Conservation (phyloP, 2,797 vertebrate species). For the Glossophaga mutica region DNA sequence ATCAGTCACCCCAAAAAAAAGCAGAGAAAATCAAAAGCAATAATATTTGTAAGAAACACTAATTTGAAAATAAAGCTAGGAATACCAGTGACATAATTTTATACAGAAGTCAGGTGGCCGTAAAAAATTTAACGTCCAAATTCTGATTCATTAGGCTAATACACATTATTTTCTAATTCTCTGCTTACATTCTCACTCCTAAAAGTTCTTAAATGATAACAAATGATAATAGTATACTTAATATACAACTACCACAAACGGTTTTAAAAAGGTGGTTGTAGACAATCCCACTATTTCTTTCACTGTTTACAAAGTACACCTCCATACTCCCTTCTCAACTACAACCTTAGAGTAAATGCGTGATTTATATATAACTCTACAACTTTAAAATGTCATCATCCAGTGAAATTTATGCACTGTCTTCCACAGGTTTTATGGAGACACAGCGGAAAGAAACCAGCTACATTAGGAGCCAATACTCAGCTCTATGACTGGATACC, state of each 20-base stretch:
- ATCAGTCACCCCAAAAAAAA: background rate
- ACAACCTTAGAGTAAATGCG: background rate
- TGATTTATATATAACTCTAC: background rate
- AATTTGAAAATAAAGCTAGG: background rate
- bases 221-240: background rate
- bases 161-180: background rate
- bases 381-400: background rate
- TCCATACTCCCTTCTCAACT: background rate
- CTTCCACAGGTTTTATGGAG: slow-evolving; percentile 88
- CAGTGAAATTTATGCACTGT: background rate
- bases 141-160: background rate
- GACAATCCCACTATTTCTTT: background rate
- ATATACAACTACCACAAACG: background rate
- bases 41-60: background rate
- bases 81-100: background rate
- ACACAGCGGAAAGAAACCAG: slow-evolving; percentile 86
- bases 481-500: slow-evolving; percentile 89
- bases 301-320: background rate
- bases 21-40: background rate
- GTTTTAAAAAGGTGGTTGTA: background rate
- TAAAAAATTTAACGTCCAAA: background rate
- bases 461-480: slow-evolving; percentile 86
- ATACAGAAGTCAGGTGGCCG: background rate
- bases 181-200: background rate
- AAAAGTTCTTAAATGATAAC: background rate